These are phyloP conservation scores for Coturnix japonica DNA, from an alignment of 2,113 vertebrate genomes.

Conservation along the genomic window DNA sequence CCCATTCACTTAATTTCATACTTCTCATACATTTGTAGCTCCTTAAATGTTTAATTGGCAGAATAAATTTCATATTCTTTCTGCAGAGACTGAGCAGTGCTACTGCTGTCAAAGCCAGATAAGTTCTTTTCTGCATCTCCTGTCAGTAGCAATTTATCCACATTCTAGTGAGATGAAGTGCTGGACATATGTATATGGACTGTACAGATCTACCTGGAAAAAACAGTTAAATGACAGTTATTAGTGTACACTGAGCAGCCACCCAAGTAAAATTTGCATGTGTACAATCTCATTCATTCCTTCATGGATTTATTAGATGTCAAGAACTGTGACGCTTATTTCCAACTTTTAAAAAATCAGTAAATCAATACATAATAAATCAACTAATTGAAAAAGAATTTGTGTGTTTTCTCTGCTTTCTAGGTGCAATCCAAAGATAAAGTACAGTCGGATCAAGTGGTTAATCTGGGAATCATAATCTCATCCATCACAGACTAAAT, in stretches of 20 bases:
- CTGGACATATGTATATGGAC: neutral
- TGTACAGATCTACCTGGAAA: neutral
- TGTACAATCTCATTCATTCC: neutral
- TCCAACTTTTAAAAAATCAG: neutral
- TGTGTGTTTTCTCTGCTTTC: neutral
- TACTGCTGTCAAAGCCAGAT: neutral
- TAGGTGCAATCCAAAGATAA: neutral
- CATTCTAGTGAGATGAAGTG: neutral
- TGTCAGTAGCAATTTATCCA: neutral
- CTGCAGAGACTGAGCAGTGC: neutral
- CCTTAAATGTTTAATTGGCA: neutral
- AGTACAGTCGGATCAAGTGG: neutral
- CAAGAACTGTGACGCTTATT: neutral
- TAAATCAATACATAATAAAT: neutral
- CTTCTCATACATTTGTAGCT: neutral
- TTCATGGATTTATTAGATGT: neutral
- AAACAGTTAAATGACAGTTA: neutral
- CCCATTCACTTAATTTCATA: conserved; percentile 7
- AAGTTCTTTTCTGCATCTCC: neutral
- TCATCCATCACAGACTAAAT: neutral
- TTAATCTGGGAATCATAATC: neutral
- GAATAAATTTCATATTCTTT: neutral
- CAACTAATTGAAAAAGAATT: neutral
- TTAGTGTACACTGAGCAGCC: neutral
- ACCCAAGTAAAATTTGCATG: neutral